Conservation (phyloP, 2,888 invertebrate genomes). For the Allolobophora icterica region DNA sequence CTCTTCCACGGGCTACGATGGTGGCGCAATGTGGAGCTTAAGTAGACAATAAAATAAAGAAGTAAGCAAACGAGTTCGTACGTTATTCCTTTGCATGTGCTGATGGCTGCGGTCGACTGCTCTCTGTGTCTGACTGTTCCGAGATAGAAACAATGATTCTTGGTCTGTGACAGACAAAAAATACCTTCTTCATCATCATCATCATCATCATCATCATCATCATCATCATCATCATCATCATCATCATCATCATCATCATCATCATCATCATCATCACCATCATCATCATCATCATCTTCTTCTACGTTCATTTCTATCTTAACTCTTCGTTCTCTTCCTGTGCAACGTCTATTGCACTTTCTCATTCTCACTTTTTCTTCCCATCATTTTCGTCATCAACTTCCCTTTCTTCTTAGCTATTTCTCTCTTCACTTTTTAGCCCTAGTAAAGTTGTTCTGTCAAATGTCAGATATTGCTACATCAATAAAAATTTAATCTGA, state of each 20-base stretch:
- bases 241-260: neutral
- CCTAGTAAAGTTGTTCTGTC: too few relatives aligned
- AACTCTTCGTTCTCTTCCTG: too few relatives aligned
- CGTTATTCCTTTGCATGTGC: neutral
- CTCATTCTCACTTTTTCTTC: too few relatives aligned
- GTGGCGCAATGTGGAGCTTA: neutral
- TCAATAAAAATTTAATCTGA: neutral
- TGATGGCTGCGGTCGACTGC: neutral
- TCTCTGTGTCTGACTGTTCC: neutral
- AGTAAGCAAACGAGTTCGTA: neutral
- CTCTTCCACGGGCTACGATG: neutral
- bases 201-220: neutral
- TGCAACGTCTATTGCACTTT: too few relatives aligned
- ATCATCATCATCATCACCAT: neutral
- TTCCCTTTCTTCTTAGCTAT: neutral
- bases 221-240: neutral
- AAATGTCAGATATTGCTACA: too few relatives aligned
- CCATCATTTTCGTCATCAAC: too few relatives aligned
- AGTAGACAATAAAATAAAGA: neutral
- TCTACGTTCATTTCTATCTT: neutral
- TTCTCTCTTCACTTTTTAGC: neutral
- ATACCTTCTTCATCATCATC: neutral
- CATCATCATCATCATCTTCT: neutral
- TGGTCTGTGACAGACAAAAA: neutral
- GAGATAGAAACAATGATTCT: constrained; percentile 5